Evolutionary conservation across 1,140 invertebrate species (phyloP).

Genomic region (Nebria ingens): DNA sequence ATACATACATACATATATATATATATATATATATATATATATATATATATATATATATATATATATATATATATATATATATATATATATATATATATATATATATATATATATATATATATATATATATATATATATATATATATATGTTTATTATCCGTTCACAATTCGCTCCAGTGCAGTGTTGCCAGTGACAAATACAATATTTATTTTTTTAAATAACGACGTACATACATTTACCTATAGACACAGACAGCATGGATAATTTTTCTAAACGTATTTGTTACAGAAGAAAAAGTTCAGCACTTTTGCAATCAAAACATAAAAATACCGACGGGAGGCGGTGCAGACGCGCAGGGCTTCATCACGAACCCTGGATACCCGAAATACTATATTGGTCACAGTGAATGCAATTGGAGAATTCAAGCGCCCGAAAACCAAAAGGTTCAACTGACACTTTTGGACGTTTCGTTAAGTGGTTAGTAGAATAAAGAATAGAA

Average conservation of each 20-base stretch:
- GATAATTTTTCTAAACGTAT: not conserved
- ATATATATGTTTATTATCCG: not conserved
- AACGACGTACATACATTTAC: no score
- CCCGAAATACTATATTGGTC: conserved; percentile 49
- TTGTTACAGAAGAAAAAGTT: conserved; percentile 32
- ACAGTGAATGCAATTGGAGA: conserved; percentile 42
- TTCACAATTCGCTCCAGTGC: no score
- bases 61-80: conserved; percentile 9
- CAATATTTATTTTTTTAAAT: no score
- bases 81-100: not conserved
- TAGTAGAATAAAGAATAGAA: no score
- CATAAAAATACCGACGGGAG: conserved; percentile 32
- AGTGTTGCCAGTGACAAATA: no score
- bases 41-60: not conserved
- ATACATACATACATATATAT: not conserved
- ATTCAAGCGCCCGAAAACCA: conserved; percentile 40
- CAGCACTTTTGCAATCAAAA: conserved; percentile 45
- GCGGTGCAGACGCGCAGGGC: conserved; percentile 34
- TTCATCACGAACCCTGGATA: conserved; percentile 51
- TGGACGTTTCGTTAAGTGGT: conserved; percentile 49
- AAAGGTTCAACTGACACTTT: conserved; percentile 39
- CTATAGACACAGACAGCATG: no score
- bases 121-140: conserved; percentile 1
- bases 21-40: not conserved
- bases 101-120: not conserved